Evolutionary conservation across 2,888 invertebrate species (phyloP).

Genomic region (Toxonevra muliebris): DNA sequence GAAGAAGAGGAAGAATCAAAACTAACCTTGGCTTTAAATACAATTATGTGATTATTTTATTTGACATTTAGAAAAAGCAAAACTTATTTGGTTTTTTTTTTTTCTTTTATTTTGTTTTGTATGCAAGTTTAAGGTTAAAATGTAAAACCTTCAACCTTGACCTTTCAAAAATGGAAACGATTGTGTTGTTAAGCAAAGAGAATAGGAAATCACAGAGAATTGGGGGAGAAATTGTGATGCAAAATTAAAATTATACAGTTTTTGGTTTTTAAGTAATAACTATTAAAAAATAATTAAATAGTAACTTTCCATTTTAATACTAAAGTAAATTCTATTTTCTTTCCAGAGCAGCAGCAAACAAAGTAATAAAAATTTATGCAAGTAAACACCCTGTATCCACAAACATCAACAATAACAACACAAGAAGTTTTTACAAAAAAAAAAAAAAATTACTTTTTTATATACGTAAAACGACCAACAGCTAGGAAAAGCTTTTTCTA

Average conservation of each 20-base stretch:
- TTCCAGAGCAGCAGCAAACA: too few species aligned
- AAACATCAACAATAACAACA: too few species aligned
- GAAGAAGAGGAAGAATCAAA: not conserved
- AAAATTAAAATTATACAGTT: too few species aligned
- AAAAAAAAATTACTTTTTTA: not conserved
- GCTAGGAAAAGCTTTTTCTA: not conserved
- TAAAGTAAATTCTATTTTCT: too few species aligned
- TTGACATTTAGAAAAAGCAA: slow-evolving; percentile 17
- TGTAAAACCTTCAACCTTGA: slow-evolving; percentile 11
- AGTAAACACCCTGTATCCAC: too few species aligned
- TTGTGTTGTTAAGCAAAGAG: too few species aligned
- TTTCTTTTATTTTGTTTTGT: not conserved
- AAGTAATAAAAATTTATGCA: too few species aligned
- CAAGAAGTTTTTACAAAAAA: not conserved
- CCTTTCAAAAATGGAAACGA: not conserved
- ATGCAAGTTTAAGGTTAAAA: slow-evolving; percentile 23
- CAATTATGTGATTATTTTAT: slow-evolving; percentile 24
- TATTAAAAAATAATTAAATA: too few species aligned
- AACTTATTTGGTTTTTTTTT: not conserved
- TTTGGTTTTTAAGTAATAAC: too few species aligned
- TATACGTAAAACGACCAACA: slow-evolving; percentile 1
- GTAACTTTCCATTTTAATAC: too few species aligned
- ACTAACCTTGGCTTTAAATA: slow-evolving; percentile 16
- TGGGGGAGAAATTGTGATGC: too few species aligned
- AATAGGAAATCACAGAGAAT: too few species aligned